Conservation (phyloP, 2,888 invertebrate species). For the Agonopterix subpropinquella region DNA sequence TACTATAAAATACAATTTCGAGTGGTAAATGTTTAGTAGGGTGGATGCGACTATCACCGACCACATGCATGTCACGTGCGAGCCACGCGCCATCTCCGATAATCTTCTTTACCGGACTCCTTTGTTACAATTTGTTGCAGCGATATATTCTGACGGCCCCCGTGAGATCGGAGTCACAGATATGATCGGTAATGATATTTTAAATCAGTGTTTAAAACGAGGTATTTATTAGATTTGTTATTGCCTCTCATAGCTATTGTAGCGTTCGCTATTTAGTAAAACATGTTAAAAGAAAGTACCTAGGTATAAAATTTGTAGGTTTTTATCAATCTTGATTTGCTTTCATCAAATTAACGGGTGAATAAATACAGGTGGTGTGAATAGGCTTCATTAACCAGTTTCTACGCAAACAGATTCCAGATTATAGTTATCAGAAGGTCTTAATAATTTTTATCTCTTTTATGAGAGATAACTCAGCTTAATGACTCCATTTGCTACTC, state of each 20-base stretch:
- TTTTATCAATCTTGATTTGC: no score
- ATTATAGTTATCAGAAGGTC: no score
- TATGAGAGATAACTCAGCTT: no score
- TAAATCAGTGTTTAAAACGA: constrained; percentile 60
- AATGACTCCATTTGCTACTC: no score
- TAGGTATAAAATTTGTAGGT: no score
- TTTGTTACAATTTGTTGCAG: constrained; percentile 71
- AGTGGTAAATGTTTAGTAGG: constrained; percentile 27
- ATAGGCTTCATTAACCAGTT: no score
- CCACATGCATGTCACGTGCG: constrained; percentile 64
- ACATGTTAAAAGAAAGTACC: no score
- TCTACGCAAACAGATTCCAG: no score
- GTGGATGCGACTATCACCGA: constrained; percentile 48
- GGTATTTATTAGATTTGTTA: constrained; percentile 43
- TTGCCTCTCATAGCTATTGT: constrained; percentile 7
- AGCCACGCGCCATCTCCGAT: constrained; percentile 64
- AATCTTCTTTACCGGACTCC: constrained; percentile 68
- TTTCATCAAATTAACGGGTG: no score
- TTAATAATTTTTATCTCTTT: no score
- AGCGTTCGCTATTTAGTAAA: no score
- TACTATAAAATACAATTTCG: constrained; percentile 18
- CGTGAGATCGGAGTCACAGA: constrained; percentile 60
- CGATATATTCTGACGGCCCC: constrained; percentile 48
- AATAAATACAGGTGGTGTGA: no score
- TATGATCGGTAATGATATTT: constrained; percentile 71